These are phyloP conservation scores for Tragelaphus scriptus DNA, from an alignment of 2,113 vertebrate genomes.

Conservation along the genomic window DNA sequence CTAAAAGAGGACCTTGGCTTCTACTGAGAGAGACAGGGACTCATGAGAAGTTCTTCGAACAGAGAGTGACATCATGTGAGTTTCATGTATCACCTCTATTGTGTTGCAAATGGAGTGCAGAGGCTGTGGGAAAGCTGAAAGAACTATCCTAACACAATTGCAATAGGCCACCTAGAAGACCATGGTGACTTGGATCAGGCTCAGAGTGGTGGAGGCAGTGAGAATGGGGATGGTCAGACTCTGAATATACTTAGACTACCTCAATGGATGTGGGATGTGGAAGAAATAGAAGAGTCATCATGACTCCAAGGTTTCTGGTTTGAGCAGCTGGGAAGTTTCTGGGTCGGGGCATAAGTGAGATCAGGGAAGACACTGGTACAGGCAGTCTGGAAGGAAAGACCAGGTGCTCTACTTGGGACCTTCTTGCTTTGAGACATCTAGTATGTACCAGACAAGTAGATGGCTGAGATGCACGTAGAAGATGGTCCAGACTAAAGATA, in stretches of 20 bases:
- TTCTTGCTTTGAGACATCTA: neutral
- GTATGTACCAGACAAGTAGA: neutral
- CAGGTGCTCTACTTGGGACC: neutral
- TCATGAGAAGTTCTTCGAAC: accelerated
- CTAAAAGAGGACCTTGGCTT: neutral
- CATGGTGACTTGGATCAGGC: neutral
- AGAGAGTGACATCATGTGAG: neutral
- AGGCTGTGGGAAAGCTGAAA: neutral
- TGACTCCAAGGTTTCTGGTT: neutral
- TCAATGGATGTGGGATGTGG: neutral
- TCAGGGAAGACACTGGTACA: neutral
- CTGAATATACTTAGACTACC: neutral
- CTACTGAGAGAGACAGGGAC: neutral
- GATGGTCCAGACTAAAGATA: neutral
- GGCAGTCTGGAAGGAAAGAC: neutral
- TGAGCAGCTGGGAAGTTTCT: neutral
- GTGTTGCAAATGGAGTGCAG: neutral
- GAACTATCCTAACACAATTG: neutral
- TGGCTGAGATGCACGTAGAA: neutral
- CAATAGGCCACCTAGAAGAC: neutral
- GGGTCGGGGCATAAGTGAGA: neutral
- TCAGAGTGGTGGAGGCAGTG: neutral
- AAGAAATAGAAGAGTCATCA: neutral
- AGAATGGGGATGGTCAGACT: neutral
- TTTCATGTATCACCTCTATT: neutral